Evolutionary conservation across 1,140 invertebrate genomes (phyloP), one percentile per base, ranked within the genome.

Genomic region (Watersipora subatra): DNA sequence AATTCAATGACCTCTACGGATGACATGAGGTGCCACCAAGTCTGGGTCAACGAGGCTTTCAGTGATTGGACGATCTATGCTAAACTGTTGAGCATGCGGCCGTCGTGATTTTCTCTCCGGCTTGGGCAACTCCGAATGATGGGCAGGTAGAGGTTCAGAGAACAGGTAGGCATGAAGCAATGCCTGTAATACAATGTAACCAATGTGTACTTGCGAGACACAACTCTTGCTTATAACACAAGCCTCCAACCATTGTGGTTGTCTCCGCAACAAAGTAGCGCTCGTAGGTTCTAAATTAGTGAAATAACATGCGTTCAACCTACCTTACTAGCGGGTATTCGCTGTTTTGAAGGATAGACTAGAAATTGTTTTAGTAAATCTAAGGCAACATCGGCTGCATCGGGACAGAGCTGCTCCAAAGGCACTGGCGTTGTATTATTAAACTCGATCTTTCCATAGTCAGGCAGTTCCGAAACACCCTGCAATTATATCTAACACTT

Each of bases 401-500:
- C 84, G 61, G 90, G 85, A 75, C 89, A 73, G 68, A 90, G 80
- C 59, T 80, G 72, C 70, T 83, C 81, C 86, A 92, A 85, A 68
- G 86, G 81, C 68, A 89, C 74, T 59, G 89, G 84, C 69, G 84
- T 80, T 73, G 87, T 85, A 73, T 87, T 79, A 61, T 91, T 85
- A 84, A 98, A 94, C 57, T 86, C 87, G 62, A 99, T 95, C 84
- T 99, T 99, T 73, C 93, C 92, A 74, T 91, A 97, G 83, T 99
- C 95, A 1, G 95, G 95, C 59, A 98, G 80, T 17, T 87, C 83
- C n/a, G 83, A 84, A 64, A 93, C 84, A 59, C 88, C 90, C 30
- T 91, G 89, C n/a, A n/a, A n/a, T n/a, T n/a, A n/a, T 89, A 89
- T n/a, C n/a, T n/a, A n/a, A n/a, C n/a, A n/a, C n/a, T n/a, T n/a